Base-by-base conservation (phyloP, 2,888 invertebrate species). In the Lepidochrysops patricia region DNA sequence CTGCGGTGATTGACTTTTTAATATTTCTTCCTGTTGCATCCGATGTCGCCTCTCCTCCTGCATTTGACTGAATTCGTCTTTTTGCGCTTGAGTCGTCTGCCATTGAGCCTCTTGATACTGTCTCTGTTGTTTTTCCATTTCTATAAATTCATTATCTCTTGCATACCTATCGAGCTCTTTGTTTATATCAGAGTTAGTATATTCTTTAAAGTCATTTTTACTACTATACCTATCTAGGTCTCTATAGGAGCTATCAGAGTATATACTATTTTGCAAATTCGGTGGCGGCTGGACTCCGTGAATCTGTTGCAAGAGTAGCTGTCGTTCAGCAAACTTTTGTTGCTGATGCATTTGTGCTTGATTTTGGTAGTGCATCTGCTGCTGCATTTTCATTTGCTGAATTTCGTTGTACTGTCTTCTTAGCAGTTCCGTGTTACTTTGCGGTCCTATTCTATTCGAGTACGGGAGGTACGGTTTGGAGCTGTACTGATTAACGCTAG, bases 301-400 rank as follows among this genome's bases (percentile, higher is more conserved):
- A 43, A 92, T 89, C 64, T 92, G 92, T 65, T 92, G 92, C 65
- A 92, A 89, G 61, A 92, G 73, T 13, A 91, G 78, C 76, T 92
- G 92, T 0, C 92, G 79, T 72, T 92, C 87, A 50, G 92, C 92
- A 74, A 92, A 92, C 57, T 92, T 92, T 63, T 92, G 90, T 67
- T 92, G 92, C 71, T 92, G 92, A 66, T 91, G 91, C 80, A 91
- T 90, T 67, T 90, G 87, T 25, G 92, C 92, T 70, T 92, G 92
- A 67, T 90, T 92, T 66, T 92, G 92, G 65, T 92, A 92, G 66
- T 91, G 91, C 71, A 92, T 76, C 72, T 92, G 92, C 37, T 91
- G 91, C 67, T 92, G 91, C 66, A 92, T 74, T 75, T 92, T 92
- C 82, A 92, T 91, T 74, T 92, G 91, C 70, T 92, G 92, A 66